These are phyloP conservation scores for Hybos culiciformis DNA, from an alignment of 2,888 invertebrate genomes.

Conservation along the genomic window DNA sequence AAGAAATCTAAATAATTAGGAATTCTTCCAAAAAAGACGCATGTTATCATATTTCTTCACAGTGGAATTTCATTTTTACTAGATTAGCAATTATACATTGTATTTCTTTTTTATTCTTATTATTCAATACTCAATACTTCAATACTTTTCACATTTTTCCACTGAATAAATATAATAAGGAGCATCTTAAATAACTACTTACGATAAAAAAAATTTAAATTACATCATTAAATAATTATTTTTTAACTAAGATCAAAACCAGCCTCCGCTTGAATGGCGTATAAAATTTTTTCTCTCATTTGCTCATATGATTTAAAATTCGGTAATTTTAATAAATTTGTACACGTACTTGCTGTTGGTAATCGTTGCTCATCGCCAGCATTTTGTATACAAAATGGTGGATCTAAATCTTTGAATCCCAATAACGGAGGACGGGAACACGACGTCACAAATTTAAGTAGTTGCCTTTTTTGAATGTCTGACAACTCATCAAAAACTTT, in stretches of 20 bases:
- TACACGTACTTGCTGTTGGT: constrained; percentile 95
- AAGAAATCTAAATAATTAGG: too few relatives aligned
- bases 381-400: constrained; percentile 91
- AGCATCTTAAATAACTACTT: neutral
- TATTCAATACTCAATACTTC: neutral
- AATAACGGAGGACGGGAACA: constrained; percentile 92
- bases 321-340: constrained; percentile 93
- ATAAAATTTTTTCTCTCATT: constrained; percentile 70
- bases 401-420: constrained; percentile 94
- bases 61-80: too few relatives aligned
- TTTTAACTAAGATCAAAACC: constrained; percentile 88
- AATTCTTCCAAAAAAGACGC: too few relatives aligned
- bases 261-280: constrained; percentile 88
- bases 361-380: constrained; percentile 81
- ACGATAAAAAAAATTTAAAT: neutral
- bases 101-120: too few relatives aligned
- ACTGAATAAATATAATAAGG: neutral
- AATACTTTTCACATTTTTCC: neutral
- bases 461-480: constrained; percentile 68
- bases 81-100: too few relatives aligned
- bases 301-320: constrained; percentile 67
- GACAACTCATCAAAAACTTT: constrained; percentile 68
- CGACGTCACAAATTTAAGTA: constrained; percentile 96
- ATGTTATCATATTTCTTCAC: too few relatives aligned
- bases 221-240: neutral